phyloP scores from a whole-genome alignment of 2,888 invertebrate species.

The Ischnus inquisitorius region DNA sequence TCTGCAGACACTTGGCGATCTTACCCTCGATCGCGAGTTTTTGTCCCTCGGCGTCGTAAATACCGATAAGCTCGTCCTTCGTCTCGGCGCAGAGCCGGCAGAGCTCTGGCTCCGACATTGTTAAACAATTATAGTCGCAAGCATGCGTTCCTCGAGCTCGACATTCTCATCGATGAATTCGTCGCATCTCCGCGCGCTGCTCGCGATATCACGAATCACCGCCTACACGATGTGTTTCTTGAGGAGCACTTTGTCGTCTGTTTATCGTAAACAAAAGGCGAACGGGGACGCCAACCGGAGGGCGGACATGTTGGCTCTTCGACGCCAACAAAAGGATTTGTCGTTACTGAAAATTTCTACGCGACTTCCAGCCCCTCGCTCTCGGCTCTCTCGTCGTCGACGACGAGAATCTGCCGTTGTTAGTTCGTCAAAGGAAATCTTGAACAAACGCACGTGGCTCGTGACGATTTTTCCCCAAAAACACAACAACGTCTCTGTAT shows the following conservation, averaged over 20 bases:
- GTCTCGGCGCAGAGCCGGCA: conserved; percentile 86
- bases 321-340: conserved; percentile 42
- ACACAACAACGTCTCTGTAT: conserved; percentile 23
- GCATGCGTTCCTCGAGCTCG: conserved; percentile 1
- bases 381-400: not conserved
- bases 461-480: conserved; percentile 59
- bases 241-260: conserved; percentile 41
- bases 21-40: conserved; percentile 84
- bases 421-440: not conserved
- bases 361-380: not conserved
- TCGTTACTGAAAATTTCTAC: not conserved
- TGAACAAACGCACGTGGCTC: conserved; percentile 36
- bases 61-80: conserved; percentile 83
- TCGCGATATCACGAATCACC: not conserved
- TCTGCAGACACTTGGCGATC: conserved; percentile 85
- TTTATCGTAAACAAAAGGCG: conserved; percentile 78
- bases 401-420: not conserved
- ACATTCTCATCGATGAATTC: conserved; percentile 17
- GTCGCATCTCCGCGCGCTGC: conserved; percentile 26
- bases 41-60: conserved; percentile 85
- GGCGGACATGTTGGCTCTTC: conserved; percentile 79
- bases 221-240: conserved; percentile 52
- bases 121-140: conserved; percentile 33
- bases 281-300: conserved; percentile 75
- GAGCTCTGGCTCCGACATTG: conserved; percentile 80